A percentile compares a stretch with the other conserved stretches of the same genome.
phyloP scores from a whole-genome alignment of 2,113 vertebrate species.

The Manacus vitellinus region DNA sequence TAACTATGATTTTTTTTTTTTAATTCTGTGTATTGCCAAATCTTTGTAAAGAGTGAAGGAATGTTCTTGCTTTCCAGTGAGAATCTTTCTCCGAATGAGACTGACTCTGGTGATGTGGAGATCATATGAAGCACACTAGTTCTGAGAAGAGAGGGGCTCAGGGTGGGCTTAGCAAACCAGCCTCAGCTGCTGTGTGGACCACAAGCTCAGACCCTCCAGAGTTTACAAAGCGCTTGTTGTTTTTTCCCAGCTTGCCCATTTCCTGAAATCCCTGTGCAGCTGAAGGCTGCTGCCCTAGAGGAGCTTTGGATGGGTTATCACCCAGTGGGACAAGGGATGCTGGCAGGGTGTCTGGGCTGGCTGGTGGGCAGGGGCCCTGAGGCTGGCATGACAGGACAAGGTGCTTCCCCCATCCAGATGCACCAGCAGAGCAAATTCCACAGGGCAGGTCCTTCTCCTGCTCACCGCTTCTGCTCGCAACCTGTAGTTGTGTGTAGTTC shows the following conservation, averaged over 20 bases:
- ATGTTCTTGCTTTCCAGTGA: constrained; percentile 48
- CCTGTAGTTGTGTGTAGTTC: not conserved
- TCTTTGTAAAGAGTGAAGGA: constrained; percentile 57
- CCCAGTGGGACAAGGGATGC: not conserved
- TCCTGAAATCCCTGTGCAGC: not conserved
- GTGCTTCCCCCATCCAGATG: not conserved
- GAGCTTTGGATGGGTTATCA: not conserved
- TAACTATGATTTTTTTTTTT: constrained; percentile 55
- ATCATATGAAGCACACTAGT: not conserved
- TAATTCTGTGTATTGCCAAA: constrained; percentile 59
- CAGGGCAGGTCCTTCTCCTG: not conserved
- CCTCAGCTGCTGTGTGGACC: not conserved
- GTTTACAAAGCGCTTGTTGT: not conserved
- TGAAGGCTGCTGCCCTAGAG: not conserved
- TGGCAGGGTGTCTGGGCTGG: not conserved
- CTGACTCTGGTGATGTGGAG: constrained; percentile 35
- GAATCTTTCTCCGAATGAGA: constrained; percentile 19
- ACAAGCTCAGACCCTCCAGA: not conserved
- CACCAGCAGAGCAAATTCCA: not conserved
- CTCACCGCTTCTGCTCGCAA: not conserved
- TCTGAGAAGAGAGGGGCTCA: not conserved
- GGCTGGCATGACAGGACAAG: not conserved
- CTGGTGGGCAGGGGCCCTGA: not conserved
- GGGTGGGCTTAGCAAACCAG: not conserved
- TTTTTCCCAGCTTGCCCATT: not conserved